Evolutionary conservation across 2,888 invertebrate genomes (phyloP), one percentile per base, ranked within the genome.

Genomic region (Seira musarum): DNA sequence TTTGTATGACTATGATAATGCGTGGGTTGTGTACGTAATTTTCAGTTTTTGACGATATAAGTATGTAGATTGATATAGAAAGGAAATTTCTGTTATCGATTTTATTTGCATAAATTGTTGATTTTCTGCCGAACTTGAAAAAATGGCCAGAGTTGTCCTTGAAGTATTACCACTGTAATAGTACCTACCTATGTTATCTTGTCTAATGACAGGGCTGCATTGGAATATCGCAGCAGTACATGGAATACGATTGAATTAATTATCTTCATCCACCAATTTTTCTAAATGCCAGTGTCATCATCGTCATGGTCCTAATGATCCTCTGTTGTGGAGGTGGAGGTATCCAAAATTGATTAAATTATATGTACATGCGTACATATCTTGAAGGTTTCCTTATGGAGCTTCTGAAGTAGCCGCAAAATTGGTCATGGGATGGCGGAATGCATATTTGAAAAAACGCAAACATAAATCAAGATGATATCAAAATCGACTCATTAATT

Each of bases 391-490:
- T 53, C 53, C 15, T 53, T 53, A 53, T 53, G 17, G 15, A n/a
- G 53, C 15, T n/a, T 53, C 53, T 53, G 17, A 53, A 53, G 53
- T n/a, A 53, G 53, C 53, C 30, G 8, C 15, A 53, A 8, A n/a
- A n/a, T 53, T 53, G 53, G 53, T 53, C 15, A 53, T 53, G 53
- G 15, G 53, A 53, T 53, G 53, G 53, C 30, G 8, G 30, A 30
- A 30, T 30, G 2, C 30, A 30, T 30, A 5, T 53, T 53, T 53
- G 2, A 2, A 53, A 53, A 53, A 13, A 13, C 13, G 53, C 15
- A 15, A 13, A 5, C 30, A 30, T 30, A 13, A n/a, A 53, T 53
- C 53, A 53, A 8, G 30, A 53, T 8, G 6, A 53, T 53, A n/a
- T 53, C 17, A 53, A n/a, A n/a, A n/a, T n/a, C n/a, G n/a, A n/a